Evolutionary conservation across 2,113 vertebrate species (phyloP).

Genomic region (Piaya cayana): DNA sequence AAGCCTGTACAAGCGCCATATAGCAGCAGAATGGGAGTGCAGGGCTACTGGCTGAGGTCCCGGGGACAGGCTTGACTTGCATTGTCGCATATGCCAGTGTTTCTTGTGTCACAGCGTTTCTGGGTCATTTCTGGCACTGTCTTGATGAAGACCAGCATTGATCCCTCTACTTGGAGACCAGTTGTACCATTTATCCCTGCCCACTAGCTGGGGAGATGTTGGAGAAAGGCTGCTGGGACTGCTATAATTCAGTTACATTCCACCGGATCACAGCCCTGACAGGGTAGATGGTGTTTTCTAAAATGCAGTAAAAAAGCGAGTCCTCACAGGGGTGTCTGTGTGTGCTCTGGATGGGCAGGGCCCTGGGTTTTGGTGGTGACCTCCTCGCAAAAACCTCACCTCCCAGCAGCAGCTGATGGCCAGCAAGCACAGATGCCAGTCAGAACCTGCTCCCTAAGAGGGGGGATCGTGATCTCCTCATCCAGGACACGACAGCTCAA

Average conservation of each 20-base stretch:
- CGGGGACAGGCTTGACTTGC: not conserved
- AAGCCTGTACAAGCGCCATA: not conserved
- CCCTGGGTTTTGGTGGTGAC: not conserved
- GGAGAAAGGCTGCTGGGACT: not conserved
- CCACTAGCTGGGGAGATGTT: accelerated
- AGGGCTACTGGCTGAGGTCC: not conserved
- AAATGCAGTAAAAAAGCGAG: not conserved
- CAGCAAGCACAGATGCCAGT: accelerated
- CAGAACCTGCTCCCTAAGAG: not conserved
- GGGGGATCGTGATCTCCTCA: accelerated
- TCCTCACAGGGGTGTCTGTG: accelerated
- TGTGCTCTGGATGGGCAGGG: not conserved
- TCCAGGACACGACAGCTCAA: not conserved
- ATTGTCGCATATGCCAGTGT: accelerated
- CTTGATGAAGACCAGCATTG: not conserved
- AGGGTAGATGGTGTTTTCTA: not conserved
- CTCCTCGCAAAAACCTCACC: not conserved
- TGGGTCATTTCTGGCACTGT: not conserved
- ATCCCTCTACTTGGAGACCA: not conserved
- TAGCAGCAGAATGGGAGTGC: not conserved
- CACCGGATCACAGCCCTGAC: accelerated
- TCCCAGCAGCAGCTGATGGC: not conserved
- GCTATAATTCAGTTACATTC: not conserved
- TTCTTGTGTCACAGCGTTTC: not conserved
- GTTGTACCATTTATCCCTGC: not conserved